Conservation (phyloP, 37 sponge, comb jelly and placozoan species). For the Ephydatia muelleri region DNA sequence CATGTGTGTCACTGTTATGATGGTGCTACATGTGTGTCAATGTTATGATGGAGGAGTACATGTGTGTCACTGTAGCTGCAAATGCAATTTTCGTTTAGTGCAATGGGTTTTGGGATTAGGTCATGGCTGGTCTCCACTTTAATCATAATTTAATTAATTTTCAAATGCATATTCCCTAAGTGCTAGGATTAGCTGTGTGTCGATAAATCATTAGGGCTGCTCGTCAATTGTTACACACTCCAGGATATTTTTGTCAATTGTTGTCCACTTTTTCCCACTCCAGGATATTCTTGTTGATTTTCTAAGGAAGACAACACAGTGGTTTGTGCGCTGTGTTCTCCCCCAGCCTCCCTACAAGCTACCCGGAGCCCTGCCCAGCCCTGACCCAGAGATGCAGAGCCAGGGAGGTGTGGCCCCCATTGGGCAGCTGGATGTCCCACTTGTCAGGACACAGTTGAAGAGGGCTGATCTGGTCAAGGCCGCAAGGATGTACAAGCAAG, state of each 20-base stretch:
- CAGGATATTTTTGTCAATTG: too few species aligned
- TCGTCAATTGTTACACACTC: neutral
- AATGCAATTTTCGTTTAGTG: too few species aligned
- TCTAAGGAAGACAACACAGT: constrained; percentile 81
- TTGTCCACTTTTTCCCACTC: neutral
- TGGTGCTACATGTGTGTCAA: too few species aligned
- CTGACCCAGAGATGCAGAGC: constrained; percentile 26
- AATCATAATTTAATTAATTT: too few species aligned
- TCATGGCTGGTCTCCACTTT: too few species aligned
- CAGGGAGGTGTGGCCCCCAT: constrained; percentile 18
- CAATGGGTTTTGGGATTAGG: too few species aligned
- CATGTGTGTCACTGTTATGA: too few species aligned
- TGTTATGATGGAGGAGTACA: too few species aligned
- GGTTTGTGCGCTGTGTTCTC: constrained; percentile 92
- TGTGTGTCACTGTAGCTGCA: too few species aligned
- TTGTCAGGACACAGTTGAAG: constrained; percentile 85
- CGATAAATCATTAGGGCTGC: neutral
- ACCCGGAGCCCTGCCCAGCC: constrained; percentile 62
- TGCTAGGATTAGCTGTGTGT: too few species aligned
- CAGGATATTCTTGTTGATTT: constrained; percentile 86
- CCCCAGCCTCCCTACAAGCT: constrained; percentile 80
- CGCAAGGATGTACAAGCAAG: constrained; percentile 95
- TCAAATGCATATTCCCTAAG: too few species aligned
- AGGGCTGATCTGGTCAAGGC: constrained; percentile 88
- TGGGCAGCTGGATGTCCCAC: constrained; percentile 84